Evolutionary conservation across 37 sponge, comb jelly and placozoan genomes (phyloP).

Genomic region (Haliclona indistincta): DNA sequence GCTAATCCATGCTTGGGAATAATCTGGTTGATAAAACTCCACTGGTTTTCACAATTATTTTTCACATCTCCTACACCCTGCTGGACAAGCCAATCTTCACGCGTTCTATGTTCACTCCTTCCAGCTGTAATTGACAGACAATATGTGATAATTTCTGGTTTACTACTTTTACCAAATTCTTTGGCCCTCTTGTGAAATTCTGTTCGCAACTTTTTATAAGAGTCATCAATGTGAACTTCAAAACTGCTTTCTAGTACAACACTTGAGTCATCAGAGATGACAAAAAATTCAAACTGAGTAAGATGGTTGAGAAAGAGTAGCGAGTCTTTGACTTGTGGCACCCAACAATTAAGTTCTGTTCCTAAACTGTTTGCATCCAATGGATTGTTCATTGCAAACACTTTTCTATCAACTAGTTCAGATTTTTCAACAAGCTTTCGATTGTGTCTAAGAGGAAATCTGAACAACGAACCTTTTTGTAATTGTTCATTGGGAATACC

Average conservation of each 20-base stretch:
- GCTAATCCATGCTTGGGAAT: conserved; percentile 69
- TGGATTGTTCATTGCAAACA: neutral
- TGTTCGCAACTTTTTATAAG: neutral
- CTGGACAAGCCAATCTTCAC: conserved; percentile 60
- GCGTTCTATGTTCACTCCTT: neutral
- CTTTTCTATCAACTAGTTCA: conserved; percentile 1
- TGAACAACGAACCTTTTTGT: conserved; percentile 61
- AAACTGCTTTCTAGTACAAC: neutral
- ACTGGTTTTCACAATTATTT: conserved; percentile 5
- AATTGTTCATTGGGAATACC: conserved; percentile 40
- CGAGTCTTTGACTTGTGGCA: conserved; percentile 43
- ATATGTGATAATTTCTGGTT: neutral
- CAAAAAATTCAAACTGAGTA: conserved; percentile 34
- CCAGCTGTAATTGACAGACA: neutral
- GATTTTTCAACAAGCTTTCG: conserved; percentile 15
- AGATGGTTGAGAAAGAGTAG: conserved; percentile 61
- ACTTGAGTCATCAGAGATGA: conserved; percentile 15
- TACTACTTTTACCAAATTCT: neutral
- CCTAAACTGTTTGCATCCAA: conserved; percentile 23
- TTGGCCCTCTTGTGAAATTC: neutral
- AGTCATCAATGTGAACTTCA: neutral
- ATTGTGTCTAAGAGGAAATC: conserved; percentile 63
- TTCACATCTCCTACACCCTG: conserved; percentile 59
- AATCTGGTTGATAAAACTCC: conserved; percentile 30
- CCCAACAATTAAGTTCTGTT: conserved; percentile 27